Conservation (phyloP, 2,113 vertebrate genomes). For the Corythoichthys intestinalis region DNA sequence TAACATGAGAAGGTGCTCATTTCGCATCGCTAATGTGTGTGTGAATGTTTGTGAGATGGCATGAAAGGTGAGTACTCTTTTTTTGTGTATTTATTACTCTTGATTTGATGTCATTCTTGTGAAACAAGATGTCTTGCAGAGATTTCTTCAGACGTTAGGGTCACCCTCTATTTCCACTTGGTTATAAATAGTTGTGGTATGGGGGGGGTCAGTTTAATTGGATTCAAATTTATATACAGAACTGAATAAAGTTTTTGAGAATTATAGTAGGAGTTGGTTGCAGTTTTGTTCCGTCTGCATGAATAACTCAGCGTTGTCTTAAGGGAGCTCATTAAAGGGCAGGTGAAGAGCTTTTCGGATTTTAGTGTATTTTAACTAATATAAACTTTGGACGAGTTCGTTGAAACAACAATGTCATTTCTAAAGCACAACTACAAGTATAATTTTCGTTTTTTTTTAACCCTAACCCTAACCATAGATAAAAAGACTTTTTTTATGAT, state of each 20-base stretch:
- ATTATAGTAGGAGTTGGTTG: constrained; percentile 21
- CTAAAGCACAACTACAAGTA: too few relatives aligned
- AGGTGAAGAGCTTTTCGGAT: too few relatives aligned
- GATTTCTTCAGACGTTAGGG: constrained; percentile 54
- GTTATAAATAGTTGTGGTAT: constrained; percentile 57
- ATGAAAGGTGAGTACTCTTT: constrained; percentile 20
- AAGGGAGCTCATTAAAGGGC: not conserved
- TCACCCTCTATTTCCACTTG: constrained; percentile 56
- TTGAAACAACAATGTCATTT: too few relatives aligned
- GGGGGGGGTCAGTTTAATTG: constrained; percentile 54
- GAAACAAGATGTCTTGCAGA: constrained; percentile 57
- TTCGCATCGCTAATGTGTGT: constrained; percentile 27
- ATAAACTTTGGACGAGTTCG: too few relatives aligned
- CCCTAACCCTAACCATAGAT: too few relatives aligned
- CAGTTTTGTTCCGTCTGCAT: constrained; percentile 3
- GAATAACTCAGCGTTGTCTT: not conserved
- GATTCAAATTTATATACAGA: constrained; percentile 65
- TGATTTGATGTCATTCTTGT: constrained; percentile 64
- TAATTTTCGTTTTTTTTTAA: too few relatives aligned
- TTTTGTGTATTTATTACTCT: constrained; percentile 72
- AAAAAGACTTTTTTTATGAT: too few relatives aligned
- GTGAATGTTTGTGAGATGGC: constrained; percentile 14
- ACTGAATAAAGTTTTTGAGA: constrained; percentile 57
- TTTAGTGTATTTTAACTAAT: too few relatives aligned
- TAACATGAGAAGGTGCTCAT: constrained; percentile 36